Conservation (phyloP, 2,797 vertebrate genomes). For the Sardinella longiceps region DNA sequence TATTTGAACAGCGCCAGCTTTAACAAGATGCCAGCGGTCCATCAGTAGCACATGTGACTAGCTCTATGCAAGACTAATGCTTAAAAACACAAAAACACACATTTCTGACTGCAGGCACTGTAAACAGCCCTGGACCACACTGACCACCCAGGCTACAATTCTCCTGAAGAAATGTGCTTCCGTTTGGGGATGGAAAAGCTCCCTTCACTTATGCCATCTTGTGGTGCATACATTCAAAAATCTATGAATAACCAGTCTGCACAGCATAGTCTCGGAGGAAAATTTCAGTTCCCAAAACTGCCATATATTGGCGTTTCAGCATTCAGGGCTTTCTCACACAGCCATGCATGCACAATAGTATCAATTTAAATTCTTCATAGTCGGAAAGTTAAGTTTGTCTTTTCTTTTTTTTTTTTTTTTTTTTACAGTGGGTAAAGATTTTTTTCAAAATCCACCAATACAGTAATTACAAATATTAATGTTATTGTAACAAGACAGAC, state of each 20-base stretch:
- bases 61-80: not conserved
- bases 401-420: not conserved
- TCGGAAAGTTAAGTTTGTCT: too few relatives aligned
- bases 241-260: not conserved
- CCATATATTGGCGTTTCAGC: too few relatives aligned
- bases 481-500: not conserved
- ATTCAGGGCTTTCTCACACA: too few relatives aligned
- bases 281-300: too few relatives aligned
- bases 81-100: not conserved
- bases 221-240: not conserved
- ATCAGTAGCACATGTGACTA: not conserved
- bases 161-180: not conserved
- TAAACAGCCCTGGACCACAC: conserved; percentile 17
- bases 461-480: not conserved
- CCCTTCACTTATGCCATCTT: conserved; percentile 1
- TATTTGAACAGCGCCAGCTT: not conserved
- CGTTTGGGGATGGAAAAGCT: not conserved
- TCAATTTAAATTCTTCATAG: not conserved
- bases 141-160: conserved; percentile 1
- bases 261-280: too few relatives aligned
- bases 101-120: conserved; percentile 21
- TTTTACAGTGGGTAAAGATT: not conserved
- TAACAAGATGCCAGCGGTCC: not conserved
- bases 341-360: not conserved
- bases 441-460: not conserved